Percentiles rank a stretch among this genome's conserved stretches.
Evolutionary conservation across 2,113 vertebrate genomes (phyloP).

Genomic region (Bothrops jararaca): DNA sequence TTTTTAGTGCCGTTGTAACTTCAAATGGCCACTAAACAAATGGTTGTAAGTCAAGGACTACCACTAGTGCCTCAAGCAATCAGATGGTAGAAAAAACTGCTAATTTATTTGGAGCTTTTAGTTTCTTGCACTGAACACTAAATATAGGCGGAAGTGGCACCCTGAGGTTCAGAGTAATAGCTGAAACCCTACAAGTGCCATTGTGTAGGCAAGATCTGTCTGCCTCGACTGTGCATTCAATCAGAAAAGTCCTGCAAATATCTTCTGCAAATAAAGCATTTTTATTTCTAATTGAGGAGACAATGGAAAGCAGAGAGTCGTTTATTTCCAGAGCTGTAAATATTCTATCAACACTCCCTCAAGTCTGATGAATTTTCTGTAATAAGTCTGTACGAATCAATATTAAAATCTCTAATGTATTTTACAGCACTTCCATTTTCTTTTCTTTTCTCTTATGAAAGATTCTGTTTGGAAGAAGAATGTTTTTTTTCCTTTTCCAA

Average conservation of each 20-base stretch:
- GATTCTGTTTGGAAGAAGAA: not conserved
- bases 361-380: not conserved
- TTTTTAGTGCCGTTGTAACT: no score
- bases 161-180: not conserved
- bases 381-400: not conserved
- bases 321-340: not conserved
- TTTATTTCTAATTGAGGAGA: not conserved
- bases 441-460: not conserved
- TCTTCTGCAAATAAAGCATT: not conserved
- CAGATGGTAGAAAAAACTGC: not conserved
- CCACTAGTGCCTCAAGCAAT: no score
- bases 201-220: not conserved
- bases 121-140: not conserved
- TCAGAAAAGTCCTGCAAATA: not conserved
- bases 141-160: not conserved
- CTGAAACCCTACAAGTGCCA: not conserved
- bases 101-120: not conserved
- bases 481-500: not conserved
- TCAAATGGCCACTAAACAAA: no score
- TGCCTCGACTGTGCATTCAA: not conserved
- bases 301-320: not conserved
- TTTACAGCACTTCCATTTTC: not conserved
- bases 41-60: no score
- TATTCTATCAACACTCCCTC: not conserved
- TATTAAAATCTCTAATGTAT: not conserved